Evolutionary conservation across 2,888 invertebrate genomes (phyloP), one percentile per base, ranked within the genome.

Genomic region (Acronicta alni): DNA sequence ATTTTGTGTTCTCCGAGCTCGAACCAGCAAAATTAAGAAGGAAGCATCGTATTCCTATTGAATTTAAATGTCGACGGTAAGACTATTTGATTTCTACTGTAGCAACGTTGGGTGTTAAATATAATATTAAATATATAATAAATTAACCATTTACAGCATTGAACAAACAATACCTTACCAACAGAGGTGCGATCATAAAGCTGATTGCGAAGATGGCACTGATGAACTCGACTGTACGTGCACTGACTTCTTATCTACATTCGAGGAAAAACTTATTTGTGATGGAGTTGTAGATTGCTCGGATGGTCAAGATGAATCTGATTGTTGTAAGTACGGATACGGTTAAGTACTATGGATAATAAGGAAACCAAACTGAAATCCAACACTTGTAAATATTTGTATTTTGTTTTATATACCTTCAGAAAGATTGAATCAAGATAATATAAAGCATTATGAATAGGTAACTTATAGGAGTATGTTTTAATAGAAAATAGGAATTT

Each of bases 181-280:
- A 2, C 93, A 95, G 71, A 95, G 95, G 26, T 98, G 98, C 84
- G 95, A 98, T 80, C 95, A 95, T 42, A 90, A 95, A 58, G 88
- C 95, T 16, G 97, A 98, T 80, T 98, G 98, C 84, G 97, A 97
- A 88, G 98, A 98, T 89, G 97, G 96, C 5, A 96, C 96, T 0
- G 98, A 98, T 85, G 98, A 98, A 89, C 83, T 94, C 6, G 90
- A 95, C 60, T 98, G 98, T 82, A 95, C 94, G 0, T 98, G 98
- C 81, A 93, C 90, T n/a, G 97, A 97, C 80, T 96, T 95, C 78
- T 88, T 98, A 42, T 86, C 86, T 55, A 89, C 91, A 15, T 80
- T 87, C 44, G 84, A 93, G 62, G 93, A 95, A 12, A 87, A 92
- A 9, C 93, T 96, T 0, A 92, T 98, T 64, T 98, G 98, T 85